Base-by-base conservation (phyloP, 1,140 invertebrate genomes). In the Holcopasites calliopsidis region DNA sequence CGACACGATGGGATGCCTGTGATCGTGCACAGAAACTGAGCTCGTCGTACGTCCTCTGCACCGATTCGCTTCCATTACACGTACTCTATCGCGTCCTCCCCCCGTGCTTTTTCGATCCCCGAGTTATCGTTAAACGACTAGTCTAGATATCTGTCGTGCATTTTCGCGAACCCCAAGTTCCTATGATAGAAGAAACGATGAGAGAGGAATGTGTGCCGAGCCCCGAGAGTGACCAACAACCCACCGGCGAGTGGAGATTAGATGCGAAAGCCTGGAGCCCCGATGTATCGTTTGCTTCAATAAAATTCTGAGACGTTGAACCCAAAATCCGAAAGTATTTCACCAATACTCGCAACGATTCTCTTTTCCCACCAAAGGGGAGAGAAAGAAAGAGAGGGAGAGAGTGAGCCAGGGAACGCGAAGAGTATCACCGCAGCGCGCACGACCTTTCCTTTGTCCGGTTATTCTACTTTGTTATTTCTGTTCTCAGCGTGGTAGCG, bases 1-100 rank as follows among this genome's bases (percentile, higher is more conserved):
- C 87, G 86, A 44, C 90, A 90, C 70, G 82, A 85, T 16, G 90
- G 89, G 4, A 55, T 88, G 31, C 90, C 88, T 1, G 89, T 88
- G 6, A 85, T 73, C 18, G 87, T 89, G 1, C 77, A 87, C 18
- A 88, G 86, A 55, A 85, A 87, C 61, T 88, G 61, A 49, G 8
- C n/a, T 57, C 40, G 44, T n/a, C 38, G 44, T 47, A 8, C 8
- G 13, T 11, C 23, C 52, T 0, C 8, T 16, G 18, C 5, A 47
- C 7, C 16, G 44, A n/a, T 47, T 47, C 44, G 4, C 44, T 10
- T 47, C 10, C 26, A 28, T 6, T 23, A 8, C 5, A 16, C 13
- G 13, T 28, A 5, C 26, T 4, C 6, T 18, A 16, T 64, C n/a
- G n/a, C n/a, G n/a, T n/a, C n/a, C n/a, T n/a, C n/a, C n/a, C n/a